phyloP scores from a whole-genome alignment of 1,140 invertebrate species.

The Mizuhopecten yessoensis region DNA sequence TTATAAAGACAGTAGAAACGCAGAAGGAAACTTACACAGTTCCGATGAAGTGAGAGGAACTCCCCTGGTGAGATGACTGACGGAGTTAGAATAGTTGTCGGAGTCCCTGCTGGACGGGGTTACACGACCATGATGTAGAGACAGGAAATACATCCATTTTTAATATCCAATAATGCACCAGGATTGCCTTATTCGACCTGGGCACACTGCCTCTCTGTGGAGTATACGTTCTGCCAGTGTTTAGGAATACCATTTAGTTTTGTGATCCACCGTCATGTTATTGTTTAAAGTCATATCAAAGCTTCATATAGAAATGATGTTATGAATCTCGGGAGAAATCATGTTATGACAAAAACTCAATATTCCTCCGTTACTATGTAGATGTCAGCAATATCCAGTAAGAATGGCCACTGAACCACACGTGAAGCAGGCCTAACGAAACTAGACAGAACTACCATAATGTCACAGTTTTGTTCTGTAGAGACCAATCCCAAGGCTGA shows the following conservation, averaged over 20 bases:
- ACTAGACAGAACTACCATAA: too few species aligned
- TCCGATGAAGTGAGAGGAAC: background rate
- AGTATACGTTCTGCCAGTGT: background rate
- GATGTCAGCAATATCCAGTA: background rate
- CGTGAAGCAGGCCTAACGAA: background rate
- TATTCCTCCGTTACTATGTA: slow-evolving; percentile 3
- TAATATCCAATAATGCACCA: slow-evolving; percentile 2
- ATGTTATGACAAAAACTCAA: background rate
- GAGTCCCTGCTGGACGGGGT: background rate
- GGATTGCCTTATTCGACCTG: background rate
- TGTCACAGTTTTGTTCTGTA: too few species aligned
- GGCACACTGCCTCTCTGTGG: background rate
- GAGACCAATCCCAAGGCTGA: too few species aligned
- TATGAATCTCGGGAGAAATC: background rate
- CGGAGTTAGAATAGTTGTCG: background rate
- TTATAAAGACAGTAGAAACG: background rate
- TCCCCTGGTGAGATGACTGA: background rate
- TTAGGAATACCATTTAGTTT: background rate
- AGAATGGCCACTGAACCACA: background rate
- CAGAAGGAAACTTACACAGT: background rate
- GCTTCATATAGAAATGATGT: background rate
- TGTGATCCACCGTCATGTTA: background rate
- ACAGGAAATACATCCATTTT: slow-evolving; percentile 8
- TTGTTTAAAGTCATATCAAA: background rate
- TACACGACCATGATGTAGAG: background rate